A percentile compares a stretch with the other conserved stretches of the same genome.
Evolutionary conservation across 1,140 invertebrate genomes (phyloP).

Genomic region (Euura lappo): DNA sequence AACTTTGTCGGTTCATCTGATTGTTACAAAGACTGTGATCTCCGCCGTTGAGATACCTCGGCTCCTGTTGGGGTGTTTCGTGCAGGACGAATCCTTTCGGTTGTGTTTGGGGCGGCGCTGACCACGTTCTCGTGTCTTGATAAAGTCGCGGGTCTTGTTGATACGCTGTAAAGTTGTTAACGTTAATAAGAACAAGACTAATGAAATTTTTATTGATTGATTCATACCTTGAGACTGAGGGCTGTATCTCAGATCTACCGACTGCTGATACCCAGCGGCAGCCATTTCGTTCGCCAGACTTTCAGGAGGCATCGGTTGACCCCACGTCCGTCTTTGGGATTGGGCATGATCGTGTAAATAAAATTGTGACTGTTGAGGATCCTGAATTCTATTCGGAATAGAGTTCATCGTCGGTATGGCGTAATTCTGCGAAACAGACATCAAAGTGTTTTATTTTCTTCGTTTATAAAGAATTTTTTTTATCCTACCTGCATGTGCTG

Average conservation of each 20-base stretch:
- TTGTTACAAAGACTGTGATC: constrained; percentile 59
- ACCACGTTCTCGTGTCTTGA: constrained; percentile 56
- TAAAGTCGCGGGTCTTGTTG: constrained; percentile 54
- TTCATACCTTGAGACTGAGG: constrained; percentile 40
- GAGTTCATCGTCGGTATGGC: constrained; percentile 50
- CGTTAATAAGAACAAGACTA: constrained; percentile 11
- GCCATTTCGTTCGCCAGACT: constrained; percentile 57
- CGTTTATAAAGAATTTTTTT: background rate
- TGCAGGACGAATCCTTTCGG: constrained; percentile 57
- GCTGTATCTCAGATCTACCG: constrained; percentile 49
- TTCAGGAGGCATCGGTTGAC: constrained; percentile 66
- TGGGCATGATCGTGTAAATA: constrained; percentile 75
- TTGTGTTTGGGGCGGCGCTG: constrained; percentile 40
- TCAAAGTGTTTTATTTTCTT: constrained; percentile 6
- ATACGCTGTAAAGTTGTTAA: constrained; percentile 42
- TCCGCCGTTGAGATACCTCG: constrained; percentile 56
- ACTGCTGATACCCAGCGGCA: constrained; percentile 51
- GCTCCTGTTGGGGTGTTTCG: constrained; percentile 50
- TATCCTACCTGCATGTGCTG: constrained; percentile 55
- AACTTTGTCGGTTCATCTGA: constrained; percentile 55
- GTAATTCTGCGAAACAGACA: constrained; percentile 39
- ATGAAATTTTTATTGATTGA: constrained; percentile 8
- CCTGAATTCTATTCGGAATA: constrained; percentile 55
- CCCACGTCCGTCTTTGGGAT: constrained; percentile 75
- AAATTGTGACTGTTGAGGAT: constrained; percentile 67